Evolutionary conservation across 2,113 vertebrate genomes (phyloP).

Genomic region (Strix aluco): DNA sequence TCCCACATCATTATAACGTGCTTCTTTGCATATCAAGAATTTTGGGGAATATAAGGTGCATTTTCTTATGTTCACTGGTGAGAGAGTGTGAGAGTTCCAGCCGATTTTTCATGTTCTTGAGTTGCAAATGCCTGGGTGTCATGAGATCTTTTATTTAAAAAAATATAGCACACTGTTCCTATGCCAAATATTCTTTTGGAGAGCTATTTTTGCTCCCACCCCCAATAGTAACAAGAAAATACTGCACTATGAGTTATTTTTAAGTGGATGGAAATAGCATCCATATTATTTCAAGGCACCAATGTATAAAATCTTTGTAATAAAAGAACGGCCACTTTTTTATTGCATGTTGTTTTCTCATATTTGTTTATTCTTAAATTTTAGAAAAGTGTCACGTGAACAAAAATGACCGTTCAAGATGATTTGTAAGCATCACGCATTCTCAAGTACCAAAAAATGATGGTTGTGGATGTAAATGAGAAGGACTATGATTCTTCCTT

Average conservation of each 20-base stretch:
- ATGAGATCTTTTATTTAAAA: constrained; percentile 68
- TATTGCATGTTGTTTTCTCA: constrained; percentile 65
- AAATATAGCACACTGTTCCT: constrained; percentile 48
- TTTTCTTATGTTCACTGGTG: background rate
- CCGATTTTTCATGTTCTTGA: constrained; percentile 29
- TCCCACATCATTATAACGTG: background rate
- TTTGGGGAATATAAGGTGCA: background rate
- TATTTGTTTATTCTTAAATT: constrained; percentile 40
- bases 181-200: constrained; percentile 69
- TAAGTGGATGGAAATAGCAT: constrained; percentile 73
- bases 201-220: constrained; percentile 72
- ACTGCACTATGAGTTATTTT: constrained; percentile 75
- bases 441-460: background rate
- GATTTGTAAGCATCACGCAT: background rate
- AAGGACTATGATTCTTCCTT: background rate
- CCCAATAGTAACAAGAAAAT: constrained; percentile 77
- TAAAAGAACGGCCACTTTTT: constrained; percentile 68
- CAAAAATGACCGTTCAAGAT: background rate
- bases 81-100: background rate
- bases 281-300: constrained; percentile 75
- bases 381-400: constrained; percentile 43
- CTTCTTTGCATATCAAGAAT: background rate
- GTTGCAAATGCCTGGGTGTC: constrained; percentile 49
- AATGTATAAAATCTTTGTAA: constrained; percentile 65
- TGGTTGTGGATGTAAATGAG: background rate